phyloP scores from a whole-genome alignment of 2,797 vertebrate genomes.

The Mus caroli region DNA sequence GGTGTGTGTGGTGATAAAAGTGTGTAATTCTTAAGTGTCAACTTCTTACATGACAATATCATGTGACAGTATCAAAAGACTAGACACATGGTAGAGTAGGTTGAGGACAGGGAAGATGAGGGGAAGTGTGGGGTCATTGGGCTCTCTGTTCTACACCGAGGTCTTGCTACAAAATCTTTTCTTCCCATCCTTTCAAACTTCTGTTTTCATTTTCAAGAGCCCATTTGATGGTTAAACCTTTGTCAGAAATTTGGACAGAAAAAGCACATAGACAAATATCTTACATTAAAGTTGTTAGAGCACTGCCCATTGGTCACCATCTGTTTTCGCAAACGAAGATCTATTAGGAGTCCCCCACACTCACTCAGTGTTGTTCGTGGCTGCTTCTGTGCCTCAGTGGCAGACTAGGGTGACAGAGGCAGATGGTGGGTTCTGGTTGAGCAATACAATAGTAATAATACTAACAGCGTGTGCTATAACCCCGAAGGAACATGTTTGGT shows the following conservation, averaged over 20 bases:
- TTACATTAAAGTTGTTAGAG: slow-evolving; percentile 12
- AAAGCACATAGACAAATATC: background rate
- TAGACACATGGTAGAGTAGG: background rate
- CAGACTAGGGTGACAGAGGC: background rate
- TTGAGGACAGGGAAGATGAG: background rate
- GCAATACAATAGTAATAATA: background rate
- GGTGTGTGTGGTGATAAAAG: background rate
- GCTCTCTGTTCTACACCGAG: background rate
- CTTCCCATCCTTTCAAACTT: background rate
- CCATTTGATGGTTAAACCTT: background rate
- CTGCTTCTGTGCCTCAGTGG: background rate
- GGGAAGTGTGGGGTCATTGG: background rate
- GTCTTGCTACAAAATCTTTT: background rate
- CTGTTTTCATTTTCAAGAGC: slow-evolving; percentile 6
- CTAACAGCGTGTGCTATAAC: background rate
- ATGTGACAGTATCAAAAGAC: background rate
- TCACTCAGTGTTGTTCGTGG: background rate
- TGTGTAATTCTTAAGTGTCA: background rate
- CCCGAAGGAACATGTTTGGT: background rate
- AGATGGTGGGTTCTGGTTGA: background rate
- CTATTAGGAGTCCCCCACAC: background rate
- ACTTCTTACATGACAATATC: background rate
- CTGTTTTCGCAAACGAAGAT: background rate
- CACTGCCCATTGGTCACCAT: background rate
- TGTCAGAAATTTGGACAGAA: background rate